Percentiles rank a stretch among this genome's conserved stretches.
These are phyloP conservation scores for Leucoraja ocellata DNA, from an alignment of 2,797 vertebrate genomes.

Conservation along the genomic window DNA sequence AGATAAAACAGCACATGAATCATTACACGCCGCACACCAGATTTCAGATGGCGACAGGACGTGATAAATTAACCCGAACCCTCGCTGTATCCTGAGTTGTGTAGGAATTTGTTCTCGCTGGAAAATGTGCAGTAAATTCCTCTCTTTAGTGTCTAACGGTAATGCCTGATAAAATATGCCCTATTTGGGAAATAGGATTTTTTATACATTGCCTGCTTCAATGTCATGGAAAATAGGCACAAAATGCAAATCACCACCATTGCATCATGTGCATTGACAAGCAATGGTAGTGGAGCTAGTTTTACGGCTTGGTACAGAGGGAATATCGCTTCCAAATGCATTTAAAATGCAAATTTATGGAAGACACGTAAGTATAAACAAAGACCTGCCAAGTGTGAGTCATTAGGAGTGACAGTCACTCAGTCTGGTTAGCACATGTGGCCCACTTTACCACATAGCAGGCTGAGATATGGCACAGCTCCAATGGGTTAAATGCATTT, in stretches of 20 bases:
- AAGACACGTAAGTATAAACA: constrained; percentile 2
- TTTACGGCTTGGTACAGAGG: neutral
- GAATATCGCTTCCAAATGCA: neutral
- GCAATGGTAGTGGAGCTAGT: neutral
- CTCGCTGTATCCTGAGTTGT: too few relatives aligned
- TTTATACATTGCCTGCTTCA: neutral
- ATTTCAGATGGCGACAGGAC: too few relatives aligned
- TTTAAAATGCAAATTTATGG: constrained; percentile 20
- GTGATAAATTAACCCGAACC: too few relatives aligned
- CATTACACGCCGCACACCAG: too few relatives aligned
- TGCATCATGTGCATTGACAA: neutral
- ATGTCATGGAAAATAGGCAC: neutral
- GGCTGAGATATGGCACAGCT: neutral
- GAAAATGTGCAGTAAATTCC: neutral
- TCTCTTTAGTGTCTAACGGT: neutral
- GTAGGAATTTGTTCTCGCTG: too few relatives aligned
- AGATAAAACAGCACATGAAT: too few relatives aligned
- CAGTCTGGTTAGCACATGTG: neutral
- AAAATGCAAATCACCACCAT: neutral
- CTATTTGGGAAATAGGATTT: neutral
- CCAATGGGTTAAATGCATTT: neutral
- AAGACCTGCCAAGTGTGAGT: constrained; percentile 7
- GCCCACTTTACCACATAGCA: neutral
- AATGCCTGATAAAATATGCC: constrained; percentile 1
- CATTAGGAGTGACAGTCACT: constrained; percentile 26